phyloP scores from a whole-genome alignment of 2,888 invertebrate genomes.

The Clepsis dumicolana region DNA sequence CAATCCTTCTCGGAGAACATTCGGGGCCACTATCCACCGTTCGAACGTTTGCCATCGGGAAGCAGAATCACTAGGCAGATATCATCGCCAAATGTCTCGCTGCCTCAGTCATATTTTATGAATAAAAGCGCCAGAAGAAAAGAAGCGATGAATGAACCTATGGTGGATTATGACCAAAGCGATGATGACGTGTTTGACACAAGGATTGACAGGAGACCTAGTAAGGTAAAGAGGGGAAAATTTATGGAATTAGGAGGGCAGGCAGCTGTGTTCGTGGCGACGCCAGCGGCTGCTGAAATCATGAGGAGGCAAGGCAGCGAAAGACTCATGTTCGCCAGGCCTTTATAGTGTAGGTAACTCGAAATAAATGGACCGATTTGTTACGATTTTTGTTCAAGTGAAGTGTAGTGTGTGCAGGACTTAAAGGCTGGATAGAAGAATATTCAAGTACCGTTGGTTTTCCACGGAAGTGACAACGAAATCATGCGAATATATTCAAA shows the following conservation, averaged over 20 bases:
- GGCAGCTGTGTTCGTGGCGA: constrained; percentile 75
- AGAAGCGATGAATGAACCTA: constrained; percentile 74
- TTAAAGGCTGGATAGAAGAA: not conserved
- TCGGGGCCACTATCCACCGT: constrained; percentile 72
- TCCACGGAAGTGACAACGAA: not conserved
- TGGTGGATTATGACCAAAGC: constrained; percentile 82
- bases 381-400: not conserved
- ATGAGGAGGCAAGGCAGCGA: constrained; percentile 80
- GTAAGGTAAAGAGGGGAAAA: constrained; percentile 68
- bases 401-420: not conserved
- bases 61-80: constrained; percentile 67
- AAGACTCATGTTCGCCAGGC: constrained; percentile 75
- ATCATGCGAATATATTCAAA: not conserved
- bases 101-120: constrained; percentile 71
- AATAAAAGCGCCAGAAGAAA: constrained; percentile 70
- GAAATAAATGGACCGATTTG: not conserved
- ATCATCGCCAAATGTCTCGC: constrained; percentile 75
- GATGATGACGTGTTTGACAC: constrained; percentile 81
- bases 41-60: constrained; percentile 66
- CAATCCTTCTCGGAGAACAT: constrained; percentile 81
- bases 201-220: constrained; percentile 68
- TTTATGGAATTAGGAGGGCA: constrained; percentile 76
- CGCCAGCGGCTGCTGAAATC: constrained; percentile 77
- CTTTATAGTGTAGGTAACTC: constrained; percentile 52
- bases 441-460: not conserved